Evolutionary conservation across 2,113 vertebrate species (phyloP), one percentile per base, ranked within the genome.

Genomic region (Clarias magur): DNA sequence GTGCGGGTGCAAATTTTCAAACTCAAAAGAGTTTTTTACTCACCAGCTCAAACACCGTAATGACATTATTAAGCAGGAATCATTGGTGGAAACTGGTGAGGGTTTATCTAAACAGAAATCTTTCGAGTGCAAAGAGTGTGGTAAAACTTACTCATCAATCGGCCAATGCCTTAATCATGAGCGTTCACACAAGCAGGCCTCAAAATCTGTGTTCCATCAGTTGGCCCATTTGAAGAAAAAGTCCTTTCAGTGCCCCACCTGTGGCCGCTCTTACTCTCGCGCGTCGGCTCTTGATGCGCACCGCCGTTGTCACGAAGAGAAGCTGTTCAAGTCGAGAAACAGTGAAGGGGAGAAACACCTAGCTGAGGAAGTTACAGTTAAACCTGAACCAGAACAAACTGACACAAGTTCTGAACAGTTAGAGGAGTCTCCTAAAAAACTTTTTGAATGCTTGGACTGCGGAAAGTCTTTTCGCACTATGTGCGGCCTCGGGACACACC

Each of bases 201-300:
- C 93, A 27, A 95, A 95, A 88, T 95, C 95, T 3, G 89, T 95
- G 84, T 94, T 95, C 89, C 91, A 94, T 70, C 92, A 95, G 84
- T 89, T 95, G 25, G 94, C 93, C 60, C 91, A 95, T 72, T 91
- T 95, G 63, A 94, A 95, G 89, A 95, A 95, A 86, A 96, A 95
- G 87, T 92, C 95, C 0, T 96, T 96, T 89, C 91, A 94, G 65
- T 96, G 95, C 9, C 94, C 95, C 56, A 91, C 91, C 3, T 96
- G 95, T 78, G 95, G 95, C 3, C 90, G 95, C 6, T 93, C 88
- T 89, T 96, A 96, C 90, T 96, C 95, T 17, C 95, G 95, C 0
- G 94, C 93, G 21, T 95, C 95, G 10, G 95, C 95, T 65, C 95
- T 96, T 1, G 95, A 96, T n/a, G 95, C 95, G 7, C 95, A 96